Base-by-base conservation (phyloP, 2,888 invertebrate genomes). In the Mythimna loreyi region DNA sequence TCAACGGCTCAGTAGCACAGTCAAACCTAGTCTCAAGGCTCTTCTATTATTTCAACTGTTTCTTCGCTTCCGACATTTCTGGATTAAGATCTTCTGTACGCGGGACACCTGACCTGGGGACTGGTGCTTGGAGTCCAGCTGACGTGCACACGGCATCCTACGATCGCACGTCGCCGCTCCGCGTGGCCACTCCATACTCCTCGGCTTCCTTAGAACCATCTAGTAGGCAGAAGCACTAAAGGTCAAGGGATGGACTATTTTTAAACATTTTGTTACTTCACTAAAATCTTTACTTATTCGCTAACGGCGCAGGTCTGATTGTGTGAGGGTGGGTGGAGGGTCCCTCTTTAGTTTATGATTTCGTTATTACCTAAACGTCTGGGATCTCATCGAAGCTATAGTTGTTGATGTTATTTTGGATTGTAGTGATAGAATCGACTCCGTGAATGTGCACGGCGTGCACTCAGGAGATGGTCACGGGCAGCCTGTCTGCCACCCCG, bases 261-360 rank as follows among this genome's bases (percentile, higher is more conserved):
- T 40, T 28, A 40, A 40, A 13, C 4, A 45, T 49, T 56, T 65
- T n/a, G 21, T 61, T 40, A 43, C 23, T 40, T 47, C 6, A 30
- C 9, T 47, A 13, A 40, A 53, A 40, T 1, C n/a, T 30, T 36
- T 11, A 47, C 43, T 56, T 67, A 19, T 66, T 52, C 9, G 45
- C 50, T 23, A 28, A n/a, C 7, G 28, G 30, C 50, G 47, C 25
- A 57, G 77, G 33, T 77, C 72, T 76, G 66, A 77, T 23, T 72
- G 60, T 75, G 70, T 36, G 47, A 53, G 47, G 53, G 47, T 3
- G 58, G 58, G 47, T 2, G 47, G 57, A 6, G 47, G 72, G 19
- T 13, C n/a, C 4, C 6, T 19, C 6, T 13, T 13, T 45, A n/a
- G 6, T 25, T n/a, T 47, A n/a, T 47, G n/a, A 21, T 50, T 50